Evolutionary conservation across 2,888 invertebrate genomes (phyloP).

Genomic region (Pristionchus japonicus): DNA sequence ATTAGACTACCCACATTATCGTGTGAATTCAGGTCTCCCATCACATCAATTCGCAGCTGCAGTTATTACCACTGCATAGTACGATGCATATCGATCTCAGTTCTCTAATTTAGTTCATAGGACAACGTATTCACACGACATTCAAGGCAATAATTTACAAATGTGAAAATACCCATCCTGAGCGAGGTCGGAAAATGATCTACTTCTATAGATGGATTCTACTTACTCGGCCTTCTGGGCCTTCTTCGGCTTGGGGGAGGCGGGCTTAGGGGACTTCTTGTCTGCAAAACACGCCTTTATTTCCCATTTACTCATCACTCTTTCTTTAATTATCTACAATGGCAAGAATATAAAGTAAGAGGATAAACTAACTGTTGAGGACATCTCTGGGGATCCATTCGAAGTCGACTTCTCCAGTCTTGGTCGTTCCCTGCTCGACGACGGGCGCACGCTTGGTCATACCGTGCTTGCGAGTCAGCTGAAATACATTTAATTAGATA

Average conservation of each 20-base stretch:
- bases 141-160: conserved; percentile 44
- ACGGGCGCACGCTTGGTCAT: conserved; percentile 59
- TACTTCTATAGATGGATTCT: not conserved
- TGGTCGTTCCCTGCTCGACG: conserved; percentile 89
- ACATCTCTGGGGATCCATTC: conserved; percentile 95
- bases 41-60: not conserved
- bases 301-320: not conserved
- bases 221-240: conserved; percentile 64
- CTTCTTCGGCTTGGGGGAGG: conserved; percentile 65
- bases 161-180: conserved; percentile 46
- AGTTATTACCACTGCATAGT: not conserved
- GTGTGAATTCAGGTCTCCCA: not conserved
- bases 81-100: not conserved
- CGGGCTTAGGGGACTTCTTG: conserved; percentile 66
- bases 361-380: conserved; percentile 53
- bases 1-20: conserved; percentile 28
- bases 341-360: not conserved
- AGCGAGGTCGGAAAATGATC: not conserved
- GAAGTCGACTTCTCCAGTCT: conserved; percentile 91
- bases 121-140: conserved; percentile 40
- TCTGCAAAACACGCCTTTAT: not conserved
- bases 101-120: not conserved
- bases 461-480: conserved; percentile 71
- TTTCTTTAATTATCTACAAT: not conserved
- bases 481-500: too few relatives aligned